Conservation (phyloP, 2,113 vertebrate species). For the Pachypanchax playfairii region DNA sequence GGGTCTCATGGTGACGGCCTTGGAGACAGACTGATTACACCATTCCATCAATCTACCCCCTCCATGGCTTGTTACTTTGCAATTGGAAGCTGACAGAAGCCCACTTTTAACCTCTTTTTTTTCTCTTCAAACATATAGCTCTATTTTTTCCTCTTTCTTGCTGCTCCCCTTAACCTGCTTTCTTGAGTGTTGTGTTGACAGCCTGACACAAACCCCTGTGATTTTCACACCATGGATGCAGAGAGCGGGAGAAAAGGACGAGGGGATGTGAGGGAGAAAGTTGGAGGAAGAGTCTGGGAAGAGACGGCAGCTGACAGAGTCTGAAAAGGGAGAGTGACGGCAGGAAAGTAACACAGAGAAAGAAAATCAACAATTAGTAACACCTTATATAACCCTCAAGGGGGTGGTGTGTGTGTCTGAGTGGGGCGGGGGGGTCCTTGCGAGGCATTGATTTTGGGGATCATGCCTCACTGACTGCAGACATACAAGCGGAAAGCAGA, state of each 20-base stretch:
- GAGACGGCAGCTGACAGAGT: conserved; percentile 63
- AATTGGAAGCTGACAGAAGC: conserved; percentile 69
- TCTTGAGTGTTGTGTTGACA: conserved; percentile 73
- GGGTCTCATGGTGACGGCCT: conserved; percentile 65
- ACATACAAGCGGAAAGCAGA: conserved; percentile 50
- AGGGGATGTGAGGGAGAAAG: conserved; percentile 45
- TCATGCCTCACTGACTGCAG: conserved; percentile 58
- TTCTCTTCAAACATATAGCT: conserved; percentile 47
- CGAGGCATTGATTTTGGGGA: conserved; percentile 68
- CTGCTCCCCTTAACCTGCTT: conserved; percentile 45
- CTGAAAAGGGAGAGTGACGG: conserved; percentile 51
- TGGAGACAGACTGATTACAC: conserved; percentile 73
- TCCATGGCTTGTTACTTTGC: conserved; percentile 48
- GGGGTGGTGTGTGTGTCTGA: too few species aligned
- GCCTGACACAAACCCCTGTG: conserved; percentile 75
- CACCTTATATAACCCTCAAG: conserved; percentile 71
- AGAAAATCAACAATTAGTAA: conserved; percentile 80
- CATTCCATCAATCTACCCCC: conserved; percentile 67
- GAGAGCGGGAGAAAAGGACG: conserved; percentile 45
- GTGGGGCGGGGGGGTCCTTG: conserved; percentile 50
- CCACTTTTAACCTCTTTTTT: conserved; percentile 68
- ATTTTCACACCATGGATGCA: conserved; percentile 75
- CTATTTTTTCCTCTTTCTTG: conserved; percentile 9
- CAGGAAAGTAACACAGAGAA: conserved; percentile 58
- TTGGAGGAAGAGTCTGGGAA: conserved; percentile 53